A percentile compares a stretch with the other conserved stretches of the same genome.
Conservation (phyloP, 2,113 vertebrate species). For the Xiphias gladius region DNA sequence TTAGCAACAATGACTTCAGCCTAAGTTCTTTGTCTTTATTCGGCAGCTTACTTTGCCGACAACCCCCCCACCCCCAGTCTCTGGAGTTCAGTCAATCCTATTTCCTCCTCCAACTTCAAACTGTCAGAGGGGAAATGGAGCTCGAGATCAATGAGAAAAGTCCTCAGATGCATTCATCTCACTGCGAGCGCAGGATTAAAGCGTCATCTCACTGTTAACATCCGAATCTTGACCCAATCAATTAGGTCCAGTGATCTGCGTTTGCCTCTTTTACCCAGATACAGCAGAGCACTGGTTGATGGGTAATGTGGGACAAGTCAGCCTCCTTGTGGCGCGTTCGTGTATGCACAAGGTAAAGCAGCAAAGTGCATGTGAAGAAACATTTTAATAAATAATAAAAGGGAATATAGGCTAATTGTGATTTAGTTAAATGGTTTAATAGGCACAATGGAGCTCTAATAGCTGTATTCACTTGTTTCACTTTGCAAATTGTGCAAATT, state of each 20-base stretch:
- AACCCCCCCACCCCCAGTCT: background rate
- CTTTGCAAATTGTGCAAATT: background rate
- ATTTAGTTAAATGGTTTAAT: background rate
- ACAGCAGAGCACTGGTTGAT: background rate
- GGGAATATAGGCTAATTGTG: background rate
- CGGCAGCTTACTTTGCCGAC: constrained; percentile 43
- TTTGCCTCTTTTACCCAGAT: constrained; percentile 40
- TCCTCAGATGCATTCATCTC: constrained; percentile 53
- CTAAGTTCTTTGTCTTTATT: constrained; percentile 79
- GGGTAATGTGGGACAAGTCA: constrained; percentile 67
- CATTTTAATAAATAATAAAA: background rate
- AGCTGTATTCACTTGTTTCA: background rate
- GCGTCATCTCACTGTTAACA: constrained; percentile 59
- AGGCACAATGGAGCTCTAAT: background rate
- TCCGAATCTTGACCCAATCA: constrained; percentile 69
- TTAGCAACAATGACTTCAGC: constrained; percentile 65
- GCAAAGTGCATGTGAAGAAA: background rate
- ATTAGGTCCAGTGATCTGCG: constrained; percentile 50
- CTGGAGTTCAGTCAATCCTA: too few relatives aligned
- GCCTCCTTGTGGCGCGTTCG: constrained; percentile 75
- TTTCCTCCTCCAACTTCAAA: background rate
- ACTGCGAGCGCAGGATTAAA: constrained; percentile 64
- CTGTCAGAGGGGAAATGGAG: background rate
- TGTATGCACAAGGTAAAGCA: constrained; percentile 36
- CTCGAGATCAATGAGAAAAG: constrained; percentile 50